Conservation (phyloP, 2,113 vertebrate species). For the Hemiprocne comata region DNA sequence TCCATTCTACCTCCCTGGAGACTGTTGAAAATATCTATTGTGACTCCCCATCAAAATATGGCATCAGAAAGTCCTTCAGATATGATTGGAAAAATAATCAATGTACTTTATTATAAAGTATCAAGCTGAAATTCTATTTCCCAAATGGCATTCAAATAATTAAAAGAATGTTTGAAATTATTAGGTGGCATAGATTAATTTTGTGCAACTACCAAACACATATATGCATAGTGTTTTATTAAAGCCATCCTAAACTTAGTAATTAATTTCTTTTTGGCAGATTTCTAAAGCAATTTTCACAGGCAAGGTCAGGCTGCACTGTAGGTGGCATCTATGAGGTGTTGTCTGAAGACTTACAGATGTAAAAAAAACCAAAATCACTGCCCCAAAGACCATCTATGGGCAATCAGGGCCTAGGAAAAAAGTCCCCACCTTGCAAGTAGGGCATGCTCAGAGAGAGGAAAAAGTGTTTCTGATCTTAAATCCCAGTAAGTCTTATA, state of each 20-base stretch:
- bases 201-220: neutral
- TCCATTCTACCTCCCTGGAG: constrained; percentile 11
- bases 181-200: neutral
- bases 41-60: constrained; percentile 3
- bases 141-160: neutral
- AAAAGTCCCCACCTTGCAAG: neutral
- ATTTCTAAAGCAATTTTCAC: neutral
- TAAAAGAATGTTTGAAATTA: neutral
- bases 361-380: neutral
- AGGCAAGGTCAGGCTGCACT: neutral
- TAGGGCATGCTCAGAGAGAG: neutral
- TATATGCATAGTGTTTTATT: neutral
- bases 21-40: constrained; percentile 28
- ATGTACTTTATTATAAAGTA: neutral
- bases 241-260: neutral
- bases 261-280: neutral
- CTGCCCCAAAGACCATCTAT: neutral
- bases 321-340: neutral
- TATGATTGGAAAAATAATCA: constrained; percentile 42
- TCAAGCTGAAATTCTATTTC: neutral
- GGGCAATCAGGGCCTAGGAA: neutral
- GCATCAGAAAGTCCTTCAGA: constrained; percentile 17
- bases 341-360: neutral
- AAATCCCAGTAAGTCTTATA: neutral
- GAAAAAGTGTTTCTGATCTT: neutral